Percentiles rank a stretch among this genome's conserved stretches.
phyloP scores from a whole-genome alignment of 2,888 invertebrate genomes.

The Tanypteryx hageni region DNA sequence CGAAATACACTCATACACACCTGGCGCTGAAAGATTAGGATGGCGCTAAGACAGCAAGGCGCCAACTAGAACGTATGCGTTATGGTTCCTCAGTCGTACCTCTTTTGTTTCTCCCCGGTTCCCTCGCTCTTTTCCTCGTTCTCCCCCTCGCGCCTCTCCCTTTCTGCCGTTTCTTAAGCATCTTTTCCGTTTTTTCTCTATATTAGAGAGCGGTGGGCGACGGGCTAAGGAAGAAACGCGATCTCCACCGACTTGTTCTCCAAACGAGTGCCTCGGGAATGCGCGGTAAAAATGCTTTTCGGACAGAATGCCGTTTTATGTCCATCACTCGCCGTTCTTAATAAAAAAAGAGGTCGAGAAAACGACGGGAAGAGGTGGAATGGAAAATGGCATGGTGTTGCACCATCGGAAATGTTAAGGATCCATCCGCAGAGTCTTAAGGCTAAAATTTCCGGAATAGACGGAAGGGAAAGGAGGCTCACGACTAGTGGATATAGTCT shows the following conservation, averaged over 20 bases:
- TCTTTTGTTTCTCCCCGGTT: neutral
- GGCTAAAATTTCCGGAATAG: too few species aligned
- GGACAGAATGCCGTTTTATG: neutral
- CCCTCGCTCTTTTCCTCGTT: neutral
- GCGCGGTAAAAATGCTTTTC: constrained; percentile 13
- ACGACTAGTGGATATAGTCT: too few species aligned
- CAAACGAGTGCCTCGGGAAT: neutral
- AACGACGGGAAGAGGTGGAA: neutral
- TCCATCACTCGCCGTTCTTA: constrained; percentile 14
- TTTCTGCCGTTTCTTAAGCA: neutral
- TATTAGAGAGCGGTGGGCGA: neutral
- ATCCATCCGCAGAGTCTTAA: too few species aligned
- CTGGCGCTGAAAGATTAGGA: too few species aligned
- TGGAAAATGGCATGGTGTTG: neutral
- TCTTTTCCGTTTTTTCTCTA: neutral
- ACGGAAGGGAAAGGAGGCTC: too few species aligned
- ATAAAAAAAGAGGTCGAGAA: neutral
- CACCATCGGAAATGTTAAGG: too few species aligned
- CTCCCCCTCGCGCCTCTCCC: neutral
- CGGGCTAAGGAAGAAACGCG: neutral
- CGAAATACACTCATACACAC: neutral
- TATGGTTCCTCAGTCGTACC: neutral
- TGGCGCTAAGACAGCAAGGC: too few species aligned
- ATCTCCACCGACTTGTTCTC: neutral
- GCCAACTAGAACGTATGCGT: too few species aligned